Base-by-base conservation (phyloP, 1,140 invertebrate genomes). In the Saccostrea glomerata region DNA sequence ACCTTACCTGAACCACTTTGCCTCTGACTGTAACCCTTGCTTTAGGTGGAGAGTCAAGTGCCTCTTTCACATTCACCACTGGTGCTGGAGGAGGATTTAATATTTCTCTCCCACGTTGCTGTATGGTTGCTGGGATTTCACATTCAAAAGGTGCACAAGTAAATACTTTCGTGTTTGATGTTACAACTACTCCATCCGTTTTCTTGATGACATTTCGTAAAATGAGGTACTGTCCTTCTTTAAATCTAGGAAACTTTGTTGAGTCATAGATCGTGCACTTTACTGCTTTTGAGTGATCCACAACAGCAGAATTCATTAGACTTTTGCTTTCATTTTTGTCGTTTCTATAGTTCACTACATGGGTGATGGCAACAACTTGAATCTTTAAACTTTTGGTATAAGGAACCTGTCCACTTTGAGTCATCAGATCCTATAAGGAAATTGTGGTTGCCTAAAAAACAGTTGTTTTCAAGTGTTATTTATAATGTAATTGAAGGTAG, bases 371-470 rank as follows among this genome's bases (percentile, higher is more conserved):
- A 23, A 85, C 30, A 25, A 85, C 13, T 30, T 63, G 17, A 6
- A 66, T 55, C 25, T 47, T 63, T 12, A 85, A 17, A 25, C 56
- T 60, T 40, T 85, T 63, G 6, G 55, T 85, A 30, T 85, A 85
- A n/a, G 84, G 84, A 23, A 55, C 36, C 47, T 84, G 82, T 12
- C 82, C 82, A 9, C n/a, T 55, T 47, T 84, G 82, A 40, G 15
- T 23, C 82, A 54, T 54, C 23, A 84, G 23, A 5, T 82, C 73
- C 20, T 11, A 13, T 23, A 84, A 13, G 7, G 82, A 84, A 40
- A 84, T 82, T 82, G 77, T 55, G 12, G 82, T 54, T 23, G 82
- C 82, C 82, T 84, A 40, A 17, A 56, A 84, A 6, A 82, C 5
- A 70, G 63, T 47, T 47, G 63, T 47, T 47, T 47, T 47, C 47